Evolutionary conservation across 2,797 vertebrate genomes (phyloP), one percentile per base, ranked within the genome.

Genomic region (Ctenopoma kingsleyae): DNA sequence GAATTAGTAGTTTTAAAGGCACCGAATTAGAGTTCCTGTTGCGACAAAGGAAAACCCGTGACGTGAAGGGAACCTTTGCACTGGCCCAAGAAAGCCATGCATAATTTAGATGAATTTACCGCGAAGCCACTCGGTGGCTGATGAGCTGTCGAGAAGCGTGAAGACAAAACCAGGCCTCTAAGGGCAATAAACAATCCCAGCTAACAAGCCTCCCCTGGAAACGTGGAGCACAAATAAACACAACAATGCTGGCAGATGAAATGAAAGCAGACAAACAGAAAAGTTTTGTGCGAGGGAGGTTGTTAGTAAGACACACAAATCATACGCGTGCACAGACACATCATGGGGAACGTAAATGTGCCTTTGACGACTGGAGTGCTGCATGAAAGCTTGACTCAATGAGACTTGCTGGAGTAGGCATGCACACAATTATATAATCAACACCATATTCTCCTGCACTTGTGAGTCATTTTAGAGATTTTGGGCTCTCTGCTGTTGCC

Each of bases 351-450:
- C 49, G 8, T 60, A 79, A 85, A 80, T 73, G 67, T 57, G 82
- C 71, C 75, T 81, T 81, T 83, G 68, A 84, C 50, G 71, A 85
- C 20, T 41, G 74, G 64, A 70, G 59, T 50, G 78, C 71, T 8
- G 69, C 22, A 68, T 83, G 58, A 83, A 85, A 67, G 76, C 68
- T 64, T 46, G 27, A 78, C 68, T 86, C 68, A 67, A 71, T 81
- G 82, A 82, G 76, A 84, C 75, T 75, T 79, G 74, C 48, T 78
- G 80, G 67, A 80, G 83, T 69, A 80, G 76, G 80, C 80, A 87
- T 80, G 80, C 68, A 77, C 82, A 78, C 81, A 81, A 81, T 89
- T 87, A 87, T 84, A 76, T 85, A 88, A 90, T 90, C 86, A 89
- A 81, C 80, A 41, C 6, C 83, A 77, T 84, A 90, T 90, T 90